phyloP scores from a whole-genome alignment of 2,113 vertebrate genomes.

The Strix uralensis region DNA sequence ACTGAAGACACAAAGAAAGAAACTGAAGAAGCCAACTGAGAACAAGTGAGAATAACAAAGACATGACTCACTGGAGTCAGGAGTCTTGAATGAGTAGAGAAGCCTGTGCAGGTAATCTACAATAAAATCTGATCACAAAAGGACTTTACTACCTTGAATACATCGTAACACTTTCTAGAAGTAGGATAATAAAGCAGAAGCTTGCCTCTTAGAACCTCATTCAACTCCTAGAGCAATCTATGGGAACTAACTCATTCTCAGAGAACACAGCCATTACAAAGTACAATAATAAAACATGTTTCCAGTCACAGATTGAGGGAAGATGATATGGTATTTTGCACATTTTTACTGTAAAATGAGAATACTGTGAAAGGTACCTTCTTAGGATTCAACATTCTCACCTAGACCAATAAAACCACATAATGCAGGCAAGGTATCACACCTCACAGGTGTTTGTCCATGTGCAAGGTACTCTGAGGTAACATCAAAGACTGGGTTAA shows the following conservation, averaged over 20 bases:
- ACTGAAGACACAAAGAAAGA: not conserved
- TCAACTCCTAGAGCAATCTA: not conserved
- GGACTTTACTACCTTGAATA: not conserved
- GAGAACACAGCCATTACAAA: not conserved
- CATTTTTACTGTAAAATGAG: not conserved
- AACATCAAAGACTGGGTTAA: not conserved
- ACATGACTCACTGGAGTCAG: not conserved
- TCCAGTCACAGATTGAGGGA: not conserved
- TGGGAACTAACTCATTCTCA: not conserved
- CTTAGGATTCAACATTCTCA: not conserved
- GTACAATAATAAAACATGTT: not conserved
- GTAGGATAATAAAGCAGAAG: not conserved
- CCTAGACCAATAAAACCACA: not conserved
- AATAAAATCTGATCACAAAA: not conserved
- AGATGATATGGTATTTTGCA: not conserved
- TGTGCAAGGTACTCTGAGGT: not conserved
- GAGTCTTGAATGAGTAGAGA: not conserved
- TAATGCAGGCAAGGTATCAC: not conserved
- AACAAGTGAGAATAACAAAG: not conserved
- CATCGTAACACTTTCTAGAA: not conserved
- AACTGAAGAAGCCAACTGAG: not conserved
- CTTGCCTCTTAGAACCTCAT: not conserved
- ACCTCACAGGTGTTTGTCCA: not conserved
- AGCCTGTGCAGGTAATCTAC: not conserved
- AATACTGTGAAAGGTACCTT: not conserved